These are phyloP conservation scores for Phaenicophaeus curvirostris DNA, from an alignment of 2,797 vertebrate genomes.

Conservation along the genomic window DNA sequence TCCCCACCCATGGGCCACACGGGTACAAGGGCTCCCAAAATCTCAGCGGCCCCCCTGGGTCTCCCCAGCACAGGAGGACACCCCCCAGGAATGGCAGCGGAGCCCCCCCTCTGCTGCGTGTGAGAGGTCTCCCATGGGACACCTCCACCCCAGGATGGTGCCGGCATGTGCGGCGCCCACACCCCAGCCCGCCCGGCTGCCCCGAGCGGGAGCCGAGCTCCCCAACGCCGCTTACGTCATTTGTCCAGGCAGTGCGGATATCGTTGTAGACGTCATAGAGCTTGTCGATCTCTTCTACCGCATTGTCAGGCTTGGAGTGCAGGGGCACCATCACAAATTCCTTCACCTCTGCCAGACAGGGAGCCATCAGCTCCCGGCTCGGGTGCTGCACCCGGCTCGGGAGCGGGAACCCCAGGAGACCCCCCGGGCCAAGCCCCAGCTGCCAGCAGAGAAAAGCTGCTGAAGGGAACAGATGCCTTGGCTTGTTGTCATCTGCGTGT, in stretches of 20 bases:
- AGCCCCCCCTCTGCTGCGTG: accelerated
- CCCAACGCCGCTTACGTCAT: slow-evolving; percentile 63
- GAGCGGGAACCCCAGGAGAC: not conserved
- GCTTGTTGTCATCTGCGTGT: too few species aligned
- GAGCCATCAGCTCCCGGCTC: accelerated
- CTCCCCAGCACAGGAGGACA: not conserved
- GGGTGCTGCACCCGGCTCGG: not conserved
- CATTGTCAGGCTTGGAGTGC: slow-evolving; percentile 82
- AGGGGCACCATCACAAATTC: slow-evolving; percentile 85
- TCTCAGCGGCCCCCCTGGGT: not conserved
- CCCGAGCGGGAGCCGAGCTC: not conserved
- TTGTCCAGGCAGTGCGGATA: slow-evolving; percentile 77
- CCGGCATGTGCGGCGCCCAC: accelerated
- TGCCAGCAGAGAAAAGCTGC: too few species aligned
- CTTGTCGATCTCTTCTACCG: slow-evolving; percentile 77
- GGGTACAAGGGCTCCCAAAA: not conserved
- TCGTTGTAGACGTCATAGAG: slow-evolving; percentile 85
- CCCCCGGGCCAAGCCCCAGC: not conserved
- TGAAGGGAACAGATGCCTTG: too few species aligned
- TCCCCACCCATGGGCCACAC: accelerated
- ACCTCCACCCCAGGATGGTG: accelerated
- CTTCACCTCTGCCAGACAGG: slow-evolving; percentile 66
- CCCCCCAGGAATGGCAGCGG: not conserved
- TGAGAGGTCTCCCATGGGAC: accelerated
- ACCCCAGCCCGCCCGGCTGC: not conserved